Evolutionary conservation across 64 coral and sea anemone species (phyloP).

Genomic region (Stylophora pistillata): DNA sequence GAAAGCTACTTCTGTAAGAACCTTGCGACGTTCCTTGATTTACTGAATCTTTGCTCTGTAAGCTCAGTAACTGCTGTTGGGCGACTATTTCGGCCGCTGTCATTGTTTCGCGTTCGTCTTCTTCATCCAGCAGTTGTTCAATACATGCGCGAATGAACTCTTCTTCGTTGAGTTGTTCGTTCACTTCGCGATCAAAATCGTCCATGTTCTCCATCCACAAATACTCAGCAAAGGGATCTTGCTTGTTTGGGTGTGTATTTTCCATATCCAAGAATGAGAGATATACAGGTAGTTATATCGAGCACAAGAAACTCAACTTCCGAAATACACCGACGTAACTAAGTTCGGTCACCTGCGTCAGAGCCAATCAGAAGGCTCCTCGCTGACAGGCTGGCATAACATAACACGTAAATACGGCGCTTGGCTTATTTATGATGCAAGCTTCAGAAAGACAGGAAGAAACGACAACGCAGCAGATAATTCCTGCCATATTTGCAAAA

Average conservation of each 20-base stretch:
- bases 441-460: not conserved
- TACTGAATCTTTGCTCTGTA: conserved; percentile 59
- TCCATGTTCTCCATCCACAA: conserved; percentile 89
- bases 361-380: conserved; percentile 81
- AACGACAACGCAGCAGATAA: not conserved
- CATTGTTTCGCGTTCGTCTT: conserved; percentile 93
- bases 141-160: conserved; percentile 94
- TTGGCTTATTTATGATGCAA: conserved; percentile 79
- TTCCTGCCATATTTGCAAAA: not conserved
- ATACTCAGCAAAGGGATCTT: conserved; percentile 76
- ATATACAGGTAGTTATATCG: conserved; percentile 3
- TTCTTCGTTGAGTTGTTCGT: conserved; percentile 84
- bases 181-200: conserved; percentile 69
- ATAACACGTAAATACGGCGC: conserved; percentile 87
- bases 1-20: conserved; percentile 7
- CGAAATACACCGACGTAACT: conserved; percentile 60
- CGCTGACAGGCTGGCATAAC: conserved; percentile 66
- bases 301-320: conserved; percentile 26
- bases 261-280: conserved; percentile 37
- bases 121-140: conserved; percentile 91
- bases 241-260: conserved; percentile 46
- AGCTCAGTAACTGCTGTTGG: conserved; percentile 77
- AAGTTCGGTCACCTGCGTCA: conserved; percentile 57
- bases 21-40: conserved; percentile 40
- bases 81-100: conserved; percentile 71